These are phyloP conservation scores for Euphydryas editha DNA, from an alignment of 2,888 invertebrate genomes.

Conservation along the genomic window DNA sequence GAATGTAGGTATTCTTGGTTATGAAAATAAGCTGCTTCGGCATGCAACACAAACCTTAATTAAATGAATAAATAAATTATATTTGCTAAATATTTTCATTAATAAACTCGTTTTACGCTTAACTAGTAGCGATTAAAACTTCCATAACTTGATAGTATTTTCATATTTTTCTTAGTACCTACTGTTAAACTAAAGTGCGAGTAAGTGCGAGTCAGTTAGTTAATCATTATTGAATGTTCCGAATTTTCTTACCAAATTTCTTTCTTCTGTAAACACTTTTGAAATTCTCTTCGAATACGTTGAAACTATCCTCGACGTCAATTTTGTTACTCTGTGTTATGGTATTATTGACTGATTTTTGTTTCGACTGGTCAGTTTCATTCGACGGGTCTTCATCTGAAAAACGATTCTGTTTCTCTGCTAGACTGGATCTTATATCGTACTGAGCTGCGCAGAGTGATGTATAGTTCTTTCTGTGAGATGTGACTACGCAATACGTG, in stretches of 20 bases:
- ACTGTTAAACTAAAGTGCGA: too few species aligned
- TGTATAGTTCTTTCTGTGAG: conserved; percentile 70
- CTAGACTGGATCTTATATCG: conserved; percentile 57
- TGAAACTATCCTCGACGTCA: conserved; percentile 59
- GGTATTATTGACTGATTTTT: conserved; percentile 27
- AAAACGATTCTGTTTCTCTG: conserved; percentile 56
- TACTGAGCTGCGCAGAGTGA: conserved; percentile 74
- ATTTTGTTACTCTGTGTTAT: conserved; percentile 59
- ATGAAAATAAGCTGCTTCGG: too few species aligned
- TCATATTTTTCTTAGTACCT: background rate
- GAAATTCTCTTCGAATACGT: conserved; percentile 62
- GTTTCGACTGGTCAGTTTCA: conserved; percentile 43
- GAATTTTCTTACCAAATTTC: conserved; percentile 66
- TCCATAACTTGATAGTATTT: background rate
- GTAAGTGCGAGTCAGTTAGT: too few species aligned
- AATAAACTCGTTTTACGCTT: background rate
- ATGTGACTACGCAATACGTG: conserved; percentile 74
- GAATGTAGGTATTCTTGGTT: too few species aligned
- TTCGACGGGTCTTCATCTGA: conserved; percentile 47
- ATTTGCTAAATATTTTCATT: background rate
- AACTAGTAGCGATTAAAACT: background rate
- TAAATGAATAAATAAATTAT: background rate
- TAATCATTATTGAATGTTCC: background rate
- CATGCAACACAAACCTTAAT: too few species aligned
- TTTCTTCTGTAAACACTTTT: conserved; percentile 65